phyloP scores from a whole-genome alignment of 2,888 invertebrate species.

The Drosophila prostipennis region DNA sequence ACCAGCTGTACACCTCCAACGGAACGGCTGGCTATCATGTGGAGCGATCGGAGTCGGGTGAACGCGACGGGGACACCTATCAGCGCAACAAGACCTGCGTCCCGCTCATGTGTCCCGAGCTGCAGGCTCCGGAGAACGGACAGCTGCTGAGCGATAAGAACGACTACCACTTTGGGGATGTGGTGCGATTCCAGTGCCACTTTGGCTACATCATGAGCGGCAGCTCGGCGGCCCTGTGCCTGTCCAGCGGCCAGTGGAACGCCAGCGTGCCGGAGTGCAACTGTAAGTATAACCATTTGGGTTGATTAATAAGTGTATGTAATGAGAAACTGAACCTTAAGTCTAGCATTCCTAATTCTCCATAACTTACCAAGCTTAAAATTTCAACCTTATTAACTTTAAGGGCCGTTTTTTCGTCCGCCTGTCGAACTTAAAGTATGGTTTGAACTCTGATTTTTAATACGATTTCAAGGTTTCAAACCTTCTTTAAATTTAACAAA shows the following conservation, averaged over 20 bases:
- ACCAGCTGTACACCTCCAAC: conserved; percentile 93
- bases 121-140: conserved; percentile 93
- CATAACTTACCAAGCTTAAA: too few relatives aligned
- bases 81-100: conserved; percentile 98
- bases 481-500: too few relatives aligned
- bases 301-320: not conserved
- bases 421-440: too few relatives aligned
- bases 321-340: not conserved
- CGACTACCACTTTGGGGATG: conserved; percentile 94
- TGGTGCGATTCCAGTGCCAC: conserved; percentile 95
- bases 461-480: too few relatives aligned
- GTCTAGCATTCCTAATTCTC: too few relatives aligned
- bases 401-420: too few relatives aligned
- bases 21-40: conserved; percentile 95
- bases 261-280: conserved; percentile 96
- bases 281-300: conserved; percentile 87
- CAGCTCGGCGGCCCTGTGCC: conserved; percentile 93
- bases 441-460: too few relatives aligned
- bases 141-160: conserved; percentile 91
- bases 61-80: conserved; percentile 94
- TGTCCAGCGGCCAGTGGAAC: conserved; percentile 96
- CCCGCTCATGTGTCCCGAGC: conserved; percentile 93
- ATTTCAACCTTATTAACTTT: too few relatives aligned
- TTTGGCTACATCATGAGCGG: conserved; percentile 97
- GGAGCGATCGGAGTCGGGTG: conserved; percentile 92